These are phyloP conservation scores for Liparis tanakae DNA, from an alignment of 2,797 vertebrate species.

Conservation along the genomic window DNA sequence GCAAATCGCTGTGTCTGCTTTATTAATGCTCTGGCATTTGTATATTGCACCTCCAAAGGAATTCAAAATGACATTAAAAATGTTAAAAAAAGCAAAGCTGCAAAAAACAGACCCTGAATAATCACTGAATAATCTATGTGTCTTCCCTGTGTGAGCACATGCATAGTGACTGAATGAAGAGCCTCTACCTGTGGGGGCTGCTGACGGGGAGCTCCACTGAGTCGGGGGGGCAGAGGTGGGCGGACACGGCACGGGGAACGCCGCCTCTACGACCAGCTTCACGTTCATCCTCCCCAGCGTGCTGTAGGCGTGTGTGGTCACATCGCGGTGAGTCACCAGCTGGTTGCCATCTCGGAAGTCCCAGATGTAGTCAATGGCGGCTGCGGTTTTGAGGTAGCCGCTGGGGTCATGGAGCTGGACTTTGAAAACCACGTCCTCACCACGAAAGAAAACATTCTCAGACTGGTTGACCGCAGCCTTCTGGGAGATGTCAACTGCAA, in stretches of 20 bases:
- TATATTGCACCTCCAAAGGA: not conserved
- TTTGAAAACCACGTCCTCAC: conserved; percentile 86
- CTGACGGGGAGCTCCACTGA: conserved; percentile 49
- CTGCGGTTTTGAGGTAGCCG: conserved; percentile 88
- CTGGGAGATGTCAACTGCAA: conserved; percentile 89
- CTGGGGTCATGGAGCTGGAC: conserved; percentile 93
- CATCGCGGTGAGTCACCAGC: conserved; percentile 84
- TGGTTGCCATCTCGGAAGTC: conserved; percentile 90
- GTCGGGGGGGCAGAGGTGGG: conserved; percentile 66
- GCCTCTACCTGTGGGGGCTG: conserved; percentile 67
- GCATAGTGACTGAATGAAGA: not conserved
- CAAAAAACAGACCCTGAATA: not conserved
- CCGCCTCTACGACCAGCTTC: conserved; percentile 89
- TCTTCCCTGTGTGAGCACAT: not conserved
- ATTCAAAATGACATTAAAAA: not conserved
- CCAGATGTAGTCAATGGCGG: conserved; percentile 89
- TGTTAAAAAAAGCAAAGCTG: not conserved
- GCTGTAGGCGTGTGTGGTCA: conserved; percentile 82
- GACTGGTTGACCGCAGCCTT: conserved; percentile 87
- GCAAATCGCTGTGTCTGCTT: too few relatives aligned
- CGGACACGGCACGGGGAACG: conserved; percentile 85
- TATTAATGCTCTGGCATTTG: too few relatives aligned
- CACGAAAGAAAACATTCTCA: conserved; percentile 87
- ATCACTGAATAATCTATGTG: not conserved
- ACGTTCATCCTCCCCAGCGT: conserved; percentile 84